These are phyloP conservation scores for Neodon shergylaensis DNA, from an alignment of 2,113 vertebrate genomes.

Conservation along the genomic window DNA sequence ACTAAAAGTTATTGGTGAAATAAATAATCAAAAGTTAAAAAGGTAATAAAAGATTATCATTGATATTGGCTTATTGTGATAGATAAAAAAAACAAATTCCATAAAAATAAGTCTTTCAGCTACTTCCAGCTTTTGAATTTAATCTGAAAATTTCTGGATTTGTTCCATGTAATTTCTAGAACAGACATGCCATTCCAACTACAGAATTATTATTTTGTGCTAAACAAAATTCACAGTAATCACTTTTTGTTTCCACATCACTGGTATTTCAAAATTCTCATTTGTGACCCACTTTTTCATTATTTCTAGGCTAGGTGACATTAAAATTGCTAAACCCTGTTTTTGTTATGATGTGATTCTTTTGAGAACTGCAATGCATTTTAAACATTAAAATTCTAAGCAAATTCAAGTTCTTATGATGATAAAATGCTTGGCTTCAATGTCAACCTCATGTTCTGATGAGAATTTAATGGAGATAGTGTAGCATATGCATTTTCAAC, in stretches of 20 bases:
- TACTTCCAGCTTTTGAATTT: background rate
- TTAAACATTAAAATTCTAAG: background rate
- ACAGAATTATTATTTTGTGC: background rate
- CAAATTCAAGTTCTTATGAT: slow-evolving; percentile 31
- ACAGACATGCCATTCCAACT: background rate
- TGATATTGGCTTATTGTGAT: background rate
- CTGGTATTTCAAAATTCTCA: slow-evolving; percentile 30
- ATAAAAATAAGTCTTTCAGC: background rate
- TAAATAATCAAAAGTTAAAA: background rate
- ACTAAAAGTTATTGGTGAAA: background rate
- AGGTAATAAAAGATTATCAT: no score
- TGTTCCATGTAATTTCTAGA: background rate
- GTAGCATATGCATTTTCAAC: slow-evolving; percentile 53
- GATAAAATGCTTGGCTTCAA: slow-evolving; percentile 57
- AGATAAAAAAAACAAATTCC: background rate
- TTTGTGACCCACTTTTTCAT: background rate
- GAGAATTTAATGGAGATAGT: slow-evolving; percentile 64
- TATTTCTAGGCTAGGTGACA: background rate
- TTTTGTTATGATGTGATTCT: slow-evolving; percentile 1
- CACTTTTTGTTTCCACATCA: background rate
- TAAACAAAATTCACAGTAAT: background rate
- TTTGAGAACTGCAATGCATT: background rate
- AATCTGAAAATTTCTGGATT: background rate
- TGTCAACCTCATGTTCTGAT: slow-evolving; percentile 34
- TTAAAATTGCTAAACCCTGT: slow-evolving; percentile 36